Evolutionary conservation across 2,797 vertebrate genomes (phyloP).

Genomic region (Sandelia bainsii): DNA sequence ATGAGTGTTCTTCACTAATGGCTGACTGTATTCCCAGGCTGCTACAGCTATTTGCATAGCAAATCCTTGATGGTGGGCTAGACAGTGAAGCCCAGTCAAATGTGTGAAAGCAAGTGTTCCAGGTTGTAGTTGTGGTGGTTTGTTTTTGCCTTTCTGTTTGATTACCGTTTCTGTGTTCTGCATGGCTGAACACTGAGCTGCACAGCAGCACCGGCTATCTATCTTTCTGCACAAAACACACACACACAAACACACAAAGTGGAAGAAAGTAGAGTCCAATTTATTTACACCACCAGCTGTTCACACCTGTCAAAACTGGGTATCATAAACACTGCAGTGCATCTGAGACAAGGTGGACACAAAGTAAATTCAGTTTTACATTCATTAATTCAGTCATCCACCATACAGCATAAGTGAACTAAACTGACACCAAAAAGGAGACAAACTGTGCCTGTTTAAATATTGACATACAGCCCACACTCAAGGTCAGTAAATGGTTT

Average conservation of each 20-base stretch:
- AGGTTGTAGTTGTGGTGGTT: constrained; percentile 62
- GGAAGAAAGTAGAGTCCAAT: constrained; percentile 55
- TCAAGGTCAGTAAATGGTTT: constrained; percentile 67
- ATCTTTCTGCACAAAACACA: constrained; percentile 32
- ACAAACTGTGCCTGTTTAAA: constrained; percentile 43
- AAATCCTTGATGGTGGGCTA: constrained; percentile 50
- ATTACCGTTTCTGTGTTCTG: constrained; percentile 71
- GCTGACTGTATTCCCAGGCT: constrained; percentile 56
- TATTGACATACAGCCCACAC: constrained; percentile 29
- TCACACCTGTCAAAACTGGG: constrained; percentile 53
- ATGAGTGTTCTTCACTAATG: constrained; percentile 67
- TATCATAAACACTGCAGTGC: constrained; percentile 50
- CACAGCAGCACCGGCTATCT: constrained; percentile 54
- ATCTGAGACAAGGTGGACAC: constrained; percentile 44
- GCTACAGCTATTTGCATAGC: constrained; percentile 53
- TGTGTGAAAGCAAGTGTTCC: constrained; percentile 71
- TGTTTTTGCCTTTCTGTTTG: constrained; percentile 70
- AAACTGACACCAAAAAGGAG: constrained; percentile 35
- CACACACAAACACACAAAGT: constrained; percentile 20
- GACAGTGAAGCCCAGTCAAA: constrained; percentile 53
- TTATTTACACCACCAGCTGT: constrained; percentile 71
- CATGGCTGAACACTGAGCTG: constrained; percentile 67
- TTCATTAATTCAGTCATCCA: constrained; percentile 32
- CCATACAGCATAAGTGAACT: constrained; percentile 31
- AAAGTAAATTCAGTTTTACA: constrained; percentile 42